Evolutionary conservation across 1,140 invertebrate species (phyloP).

Genomic region (Oppia nitens): DNA sequence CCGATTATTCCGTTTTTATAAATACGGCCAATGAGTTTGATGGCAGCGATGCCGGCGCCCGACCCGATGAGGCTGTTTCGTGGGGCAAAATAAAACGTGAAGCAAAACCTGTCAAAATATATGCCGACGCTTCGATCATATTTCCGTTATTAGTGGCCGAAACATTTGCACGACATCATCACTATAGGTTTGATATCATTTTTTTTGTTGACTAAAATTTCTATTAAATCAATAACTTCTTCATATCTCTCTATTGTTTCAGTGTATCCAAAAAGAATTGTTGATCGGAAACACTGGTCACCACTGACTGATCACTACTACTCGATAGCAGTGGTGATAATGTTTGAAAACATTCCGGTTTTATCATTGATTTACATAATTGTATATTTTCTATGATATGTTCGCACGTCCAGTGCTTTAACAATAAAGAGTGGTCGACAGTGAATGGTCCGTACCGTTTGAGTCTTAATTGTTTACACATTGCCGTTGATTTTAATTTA

Average conservation of each 20-base stretch:
- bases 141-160: slow-evolving; percentile 87
- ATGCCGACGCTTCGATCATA: slow-evolving; percentile 83
- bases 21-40: slow-evolving; percentile 98
- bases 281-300: not conserved
- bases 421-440: slow-evolving; percentile 51
- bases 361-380: not conserved
- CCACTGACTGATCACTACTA: not conserved
- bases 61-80: slow-evolving; percentile 92
- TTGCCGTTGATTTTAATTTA: slow-evolving; percentile 54
- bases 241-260: slow-evolving; percentile 1
- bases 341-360: not conserved
- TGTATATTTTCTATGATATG: slow-evolving; percentile 53
- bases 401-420: slow-evolving; percentile 61
- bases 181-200: slow-evolving; percentile 6
- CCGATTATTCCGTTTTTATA: slow-evolving; percentile 85
- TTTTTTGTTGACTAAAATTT: not conserved
- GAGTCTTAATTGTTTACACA: slow-evolving; percentile 57
- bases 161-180: slow-evolving; percentile 58
- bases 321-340: not conserved
- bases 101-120: slow-evolving; percentile 83
- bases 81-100: slow-evolving; percentile 92
- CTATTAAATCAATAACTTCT: not conserved
- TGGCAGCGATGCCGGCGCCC: slow-evolving; percentile 91
- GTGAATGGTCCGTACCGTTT: slow-evolving; percentile 63
- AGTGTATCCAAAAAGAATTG: slow-evolving; percentile 9